phyloP scores from a whole-genome alignment of 2,797 vertebrate species.

The Pangasius larnaudii region DNA sequence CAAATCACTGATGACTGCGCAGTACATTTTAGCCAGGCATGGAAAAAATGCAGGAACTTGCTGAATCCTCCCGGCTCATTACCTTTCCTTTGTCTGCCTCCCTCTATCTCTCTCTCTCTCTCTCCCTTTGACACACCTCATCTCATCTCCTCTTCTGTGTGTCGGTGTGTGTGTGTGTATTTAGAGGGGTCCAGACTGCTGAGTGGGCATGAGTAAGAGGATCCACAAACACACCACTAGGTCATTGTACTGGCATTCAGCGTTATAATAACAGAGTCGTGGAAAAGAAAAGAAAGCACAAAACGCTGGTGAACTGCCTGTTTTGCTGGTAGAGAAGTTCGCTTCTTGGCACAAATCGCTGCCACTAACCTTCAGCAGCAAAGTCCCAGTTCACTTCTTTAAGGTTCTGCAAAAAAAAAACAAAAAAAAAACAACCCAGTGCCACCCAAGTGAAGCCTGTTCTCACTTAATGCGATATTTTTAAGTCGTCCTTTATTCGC shows the following conservation, averaged over 20 bases:
- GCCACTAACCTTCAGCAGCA: background rate
- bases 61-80: constrained; percentile 51
- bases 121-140: constrained; percentile 14
- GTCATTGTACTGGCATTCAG: constrained; percentile 28
- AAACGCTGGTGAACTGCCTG: background rate
- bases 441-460: background rate
- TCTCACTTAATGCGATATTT: background rate
- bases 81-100: constrained; percentile 32
- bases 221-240: constrained; percentile 36
- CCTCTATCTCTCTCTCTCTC: background rate
- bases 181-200: constrained; percentile 39
- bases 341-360: background rate
- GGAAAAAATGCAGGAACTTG: constrained; percentile 54
- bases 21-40: constrained; percentile 55
- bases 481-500: background rate
- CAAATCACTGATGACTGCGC: constrained; percentile 47
- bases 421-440: too few relatives aligned
- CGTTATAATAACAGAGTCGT: constrained; percentile 13
- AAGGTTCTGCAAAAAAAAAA: background rate
- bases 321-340: background rate
- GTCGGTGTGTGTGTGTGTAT: background rate
- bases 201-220: constrained; percentile 40
- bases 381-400: background rate
- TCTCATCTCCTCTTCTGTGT: background rate
- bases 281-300: constrained; percentile 8